Base-by-base conservation (phyloP, 1,140 invertebrate species). In the Brachionus asplanchnoidis region DNA sequence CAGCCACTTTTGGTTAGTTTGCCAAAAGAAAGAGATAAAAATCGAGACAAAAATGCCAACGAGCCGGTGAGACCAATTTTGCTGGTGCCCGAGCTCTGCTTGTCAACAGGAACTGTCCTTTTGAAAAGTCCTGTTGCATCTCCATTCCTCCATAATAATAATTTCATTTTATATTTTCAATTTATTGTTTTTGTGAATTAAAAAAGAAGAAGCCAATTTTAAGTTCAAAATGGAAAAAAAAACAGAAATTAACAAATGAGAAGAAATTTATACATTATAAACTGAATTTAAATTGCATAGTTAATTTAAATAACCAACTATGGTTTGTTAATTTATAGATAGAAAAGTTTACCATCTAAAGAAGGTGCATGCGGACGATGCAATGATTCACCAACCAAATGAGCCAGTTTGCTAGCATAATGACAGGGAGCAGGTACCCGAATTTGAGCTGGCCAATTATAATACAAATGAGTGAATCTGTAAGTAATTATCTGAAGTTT, bases 401-500 rank as follows among this genome's bases (percentile, higher is more conserved):
- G 95, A 0, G 95, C 94, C 85, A 96, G 87, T 88, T 95, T 95
- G 86, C 95, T 95, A 2, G 95, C 89, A 88, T 90, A 90, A 87
- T 73, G 66, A 86, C 94, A 95, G 0, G 94, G 94, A 0, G 94
- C 94, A 0, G 95, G 95, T 0, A 96, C 94, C n/a, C 93, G 89
- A 0, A 95, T 93, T 1, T 95, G 95, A 12, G 95, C 80, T 46
- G 90, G 92, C 95, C 96, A 95, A 88, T 96, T 96, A 87, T 92
- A 96, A 85, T 96, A 96, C 89, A 95, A 89, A 86, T 97, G 95
- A 77, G 92, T 93, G 86, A 95, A 88, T 88, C 95, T 95, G 86
- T 94, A 95, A 0, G 94, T 92, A 1, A 96, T 87, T 14, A 93
- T 90, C 89, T 98, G 96, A 82, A 96, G 87, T 79, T 92, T 90